Evolutionary conservation across 2,888 invertebrate species (phyloP).

Genomic region (Rhogogaster chlorosoma): DNA sequence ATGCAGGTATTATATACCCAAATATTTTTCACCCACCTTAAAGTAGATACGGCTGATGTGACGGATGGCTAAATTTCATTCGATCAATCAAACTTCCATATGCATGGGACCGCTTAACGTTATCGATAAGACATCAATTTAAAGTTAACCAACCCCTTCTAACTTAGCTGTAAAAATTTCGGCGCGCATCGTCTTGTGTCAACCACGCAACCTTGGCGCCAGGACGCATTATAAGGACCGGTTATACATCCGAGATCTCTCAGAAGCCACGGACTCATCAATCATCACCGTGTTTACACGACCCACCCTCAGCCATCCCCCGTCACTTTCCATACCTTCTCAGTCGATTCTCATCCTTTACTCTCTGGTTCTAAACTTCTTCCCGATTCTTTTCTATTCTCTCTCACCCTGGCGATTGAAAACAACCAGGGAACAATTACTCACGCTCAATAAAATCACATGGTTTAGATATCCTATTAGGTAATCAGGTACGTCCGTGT

Average conservation of each 20-base stretch:
- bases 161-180: slow-evolving; percentile 40
- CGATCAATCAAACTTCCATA: slow-evolving; percentile 44
- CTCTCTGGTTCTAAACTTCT: neutral
- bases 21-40: neutral
- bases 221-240: slow-evolving; percentile 35
- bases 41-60: slow-evolving; percentile 6
- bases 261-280: slow-evolving; percentile 39
- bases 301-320: slow-evolving; percentile 21
- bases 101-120: slow-evolving; percentile 28
- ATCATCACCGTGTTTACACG: slow-evolving; percentile 48
- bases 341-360: neutral
- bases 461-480: slow-evolving; percentile 10
- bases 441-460: slow-evolving; percentile 20
- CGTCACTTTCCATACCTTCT: slow-evolving; percentile 32
- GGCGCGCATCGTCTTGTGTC: slow-evolving; percentile 29
- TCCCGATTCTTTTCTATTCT: neutral
- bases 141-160: slow-evolving; percentile 45
- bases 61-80: slow-evolving; percentile 35
- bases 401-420: neutral
- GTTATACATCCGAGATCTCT: slow-evolving; percentile 40
- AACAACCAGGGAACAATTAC: slow-evolving; percentile 23
- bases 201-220: slow-evolving; percentile 41
- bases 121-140: slow-evolving; percentile 50
- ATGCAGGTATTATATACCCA: neutral
- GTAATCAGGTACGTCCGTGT: slow-evolving; percentile 1